Percentiles rank a stretch among this genome's conserved stretches.
Evolutionary conservation across 1,140 invertebrate genomes (phyloP).

Genomic region (Anoplophora glabripennis): DNA sequence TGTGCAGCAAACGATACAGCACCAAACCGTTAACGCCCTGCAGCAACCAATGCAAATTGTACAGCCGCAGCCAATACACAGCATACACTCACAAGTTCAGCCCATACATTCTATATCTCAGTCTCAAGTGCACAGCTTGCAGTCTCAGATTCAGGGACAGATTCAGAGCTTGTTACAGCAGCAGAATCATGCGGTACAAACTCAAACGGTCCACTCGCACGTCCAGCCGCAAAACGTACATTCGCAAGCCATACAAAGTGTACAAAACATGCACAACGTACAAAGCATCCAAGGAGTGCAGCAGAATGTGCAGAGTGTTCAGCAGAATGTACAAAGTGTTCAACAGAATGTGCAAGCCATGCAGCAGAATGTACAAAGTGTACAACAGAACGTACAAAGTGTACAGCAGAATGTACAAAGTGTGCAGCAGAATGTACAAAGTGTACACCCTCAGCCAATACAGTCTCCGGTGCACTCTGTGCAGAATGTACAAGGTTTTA

Average conservation of each 20-base stretch:
- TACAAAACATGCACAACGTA: constrained; percentile 24
- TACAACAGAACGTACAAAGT: constrained; percentile 13
- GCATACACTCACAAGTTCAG: constrained; percentile 34
- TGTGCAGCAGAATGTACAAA: constrained; percentile 22
- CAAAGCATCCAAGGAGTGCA: constrained; percentile 10
- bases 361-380: constrained; percentile 22
- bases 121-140: constrained; percentile 38
- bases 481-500: constrained; percentile 24
- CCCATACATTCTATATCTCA: constrained; percentile 32
- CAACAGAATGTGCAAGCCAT: constrained; percentile 20
- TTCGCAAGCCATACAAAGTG: constrained; percentile 28
- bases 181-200: constrained; percentile 38
- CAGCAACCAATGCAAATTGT: constrained; percentile 46
- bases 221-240: constrained; percentile 28
- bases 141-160: constrained; percentile 45
- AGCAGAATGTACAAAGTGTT: constrained; percentile 19
- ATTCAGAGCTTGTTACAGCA: constrained; percentile 43
- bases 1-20: constrained; percentile 46
- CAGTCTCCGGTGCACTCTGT: constrained; percentile 21
- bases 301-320: constrained; percentile 15
- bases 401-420: constrained; percentile 21
- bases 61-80: constrained; percentile 42
- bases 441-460: constrained; percentile 10
- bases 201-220: constrained; percentile 32
- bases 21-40: constrained; percentile 42